Evolutionary conservation across 2,113 vertebrate genomes (phyloP), one percentile per base, ranked within the genome.

Genomic region (Nerophis ophidion): DNA sequence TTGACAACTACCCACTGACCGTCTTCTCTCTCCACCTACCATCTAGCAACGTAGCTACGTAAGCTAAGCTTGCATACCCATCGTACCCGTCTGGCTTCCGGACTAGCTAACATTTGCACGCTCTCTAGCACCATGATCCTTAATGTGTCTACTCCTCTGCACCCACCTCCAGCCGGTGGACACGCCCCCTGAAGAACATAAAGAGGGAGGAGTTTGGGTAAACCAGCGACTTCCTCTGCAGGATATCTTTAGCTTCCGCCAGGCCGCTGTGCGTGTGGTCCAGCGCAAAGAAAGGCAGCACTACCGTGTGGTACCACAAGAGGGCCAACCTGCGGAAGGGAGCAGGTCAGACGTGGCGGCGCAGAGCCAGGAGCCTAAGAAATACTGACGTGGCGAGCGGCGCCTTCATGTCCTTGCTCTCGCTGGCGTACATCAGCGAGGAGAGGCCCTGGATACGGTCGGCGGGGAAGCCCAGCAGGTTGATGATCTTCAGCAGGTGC

Each of bases 391-490:
- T 99, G 87, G 97, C 97, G 70, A 99, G 92, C 61, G 97, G 96
- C 65, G 97, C 97, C 91, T 99, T 99, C 97, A 99, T 99, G 92
- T 98, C 97, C 88, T 93, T 95, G 92, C 97, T 99, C 91, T 98
- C 96, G 79, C 97, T 98, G 71, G 97, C 97, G 74, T 95, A 98
- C 89, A 93, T 92, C 60, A 99, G 92, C 64, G 96, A 97, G 81
- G 94, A 93, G 76, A 99, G 90, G 68, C 97, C 97, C 89, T 98
- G 95, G 52, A 92, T 91, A 68, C 96, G 94, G 91, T 99, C 95
- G 72, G 95, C 97, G 64, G 97, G 97, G 89, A 99, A 99, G 79
- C 97, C 97, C 88, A 99, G 90, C 78, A 99, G 91, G 89, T 98
- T 99, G 92, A 99, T 96, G 77, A 99, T 97, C 92, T 98, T 98